Base-by-base conservation (phyloP, 2,888 invertebrate species). In the Syrista parreyssii region DNA sequence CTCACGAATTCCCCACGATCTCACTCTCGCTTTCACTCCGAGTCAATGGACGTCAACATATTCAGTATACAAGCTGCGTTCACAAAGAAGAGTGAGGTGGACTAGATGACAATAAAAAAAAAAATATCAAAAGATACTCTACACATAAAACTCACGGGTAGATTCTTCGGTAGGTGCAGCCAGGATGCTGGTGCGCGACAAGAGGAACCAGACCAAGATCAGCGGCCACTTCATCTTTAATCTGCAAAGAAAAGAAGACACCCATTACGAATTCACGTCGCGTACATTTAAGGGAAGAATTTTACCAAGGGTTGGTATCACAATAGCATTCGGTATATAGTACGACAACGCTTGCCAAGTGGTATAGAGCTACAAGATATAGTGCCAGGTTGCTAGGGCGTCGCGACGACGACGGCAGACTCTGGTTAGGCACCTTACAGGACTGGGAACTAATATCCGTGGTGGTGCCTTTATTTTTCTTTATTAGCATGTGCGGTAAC, bases 191-290 rank as follows among this genome's bases (percentile, higher is more conserved):
- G 88, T 88, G 73, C 86, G 86, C 78, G 88, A 86, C 78, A 89
- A 82, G 81, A 89, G 82, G 75, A 90, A 85, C 86, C 88, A 89
- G 74, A 84, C 83, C 78, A 90, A 84, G 78, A 88, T 82, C 84
- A 89, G 81, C 76, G 88, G 86, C 89, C 89, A 90, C 87, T 89
- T 89, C 90, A 90, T 90, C 85, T 89, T 90, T 82, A 81, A 83
- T 85, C 88, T 88, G 86, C 3, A 85, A 85, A 74, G 80, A 34
- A 78, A 76, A 79, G 75, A 9, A 74, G 11, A 76, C n/a, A 34
- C 30, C 35, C 35, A 23, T 74, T 74, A 33, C 12, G 30, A 30
- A 35, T 74, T 34, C 9, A 35, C 35, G 23, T 30, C 23, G 23
- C 15, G 35, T 15, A 55, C 68, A 68, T 68, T 68, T 74, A 12